Evolutionary conservation across 2,888 invertebrate species (phyloP).

Genomic region (Pycnomerus fuliginosus): DNA sequence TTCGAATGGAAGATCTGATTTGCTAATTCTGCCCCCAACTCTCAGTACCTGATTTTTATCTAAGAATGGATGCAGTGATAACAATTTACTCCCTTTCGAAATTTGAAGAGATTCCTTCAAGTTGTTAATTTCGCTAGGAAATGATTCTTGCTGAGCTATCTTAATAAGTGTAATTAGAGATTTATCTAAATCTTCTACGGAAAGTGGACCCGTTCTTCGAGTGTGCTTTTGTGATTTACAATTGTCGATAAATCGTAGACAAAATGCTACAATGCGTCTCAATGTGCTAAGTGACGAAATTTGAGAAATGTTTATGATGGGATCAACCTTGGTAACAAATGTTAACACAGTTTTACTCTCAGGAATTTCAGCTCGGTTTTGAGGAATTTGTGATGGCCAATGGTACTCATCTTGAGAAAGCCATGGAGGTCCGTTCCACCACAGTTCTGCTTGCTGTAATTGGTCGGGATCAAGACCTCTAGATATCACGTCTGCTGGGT

Average conservation of each 20-base stretch:
- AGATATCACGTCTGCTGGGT: neutral
- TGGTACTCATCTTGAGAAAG: neutral
- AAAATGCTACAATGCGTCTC: neutral
- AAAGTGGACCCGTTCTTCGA: neutral
- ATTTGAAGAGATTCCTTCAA: conserved; percentile 2
- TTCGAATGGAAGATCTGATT: neutral
- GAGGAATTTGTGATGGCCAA: neutral
- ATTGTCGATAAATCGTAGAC: no score
- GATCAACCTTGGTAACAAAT: neutral
- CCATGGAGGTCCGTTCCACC: neutral
- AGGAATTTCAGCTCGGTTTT: neutral
- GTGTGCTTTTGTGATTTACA: no score
- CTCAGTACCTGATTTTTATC: conserved; percentile 12
- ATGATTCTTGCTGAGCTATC: conserved; percentile 4
- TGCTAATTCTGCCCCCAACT: conserved; percentile 6
- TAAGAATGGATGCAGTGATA: conserved; percentile 14
- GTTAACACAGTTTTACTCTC: neutral
- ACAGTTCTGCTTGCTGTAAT: neutral
- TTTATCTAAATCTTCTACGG: conserved; percentile 1
- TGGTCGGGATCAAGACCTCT: neutral
- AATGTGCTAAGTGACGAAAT: neutral
- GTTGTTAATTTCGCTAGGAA: neutral
- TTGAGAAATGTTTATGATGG: neutral
- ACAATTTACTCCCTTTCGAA: conserved; percentile 3
- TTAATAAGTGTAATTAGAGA: neutral